Base-by-base conservation (phyloP, 2,797 vertebrate genomes). In the Denticeps clupeoides region DNA sequence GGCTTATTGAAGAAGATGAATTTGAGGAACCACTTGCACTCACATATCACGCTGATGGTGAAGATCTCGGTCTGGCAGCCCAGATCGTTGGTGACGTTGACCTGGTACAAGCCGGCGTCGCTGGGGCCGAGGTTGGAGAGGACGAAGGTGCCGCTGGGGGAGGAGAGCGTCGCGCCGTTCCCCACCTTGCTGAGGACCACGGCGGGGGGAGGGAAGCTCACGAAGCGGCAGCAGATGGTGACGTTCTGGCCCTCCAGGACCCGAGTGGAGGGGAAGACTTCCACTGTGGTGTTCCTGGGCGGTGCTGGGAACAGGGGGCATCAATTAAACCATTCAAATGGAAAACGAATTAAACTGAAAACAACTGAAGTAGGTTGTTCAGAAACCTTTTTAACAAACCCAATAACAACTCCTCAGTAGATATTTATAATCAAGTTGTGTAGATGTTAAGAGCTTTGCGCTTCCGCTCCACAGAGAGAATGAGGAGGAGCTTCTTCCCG, bases 181-280 rank as follows among this genome's bases (percentile, higher is more conserved):
- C 56, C 59, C 53, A 73, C 27, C 56, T 81, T 86, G 70, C 66
- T 80, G 59, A 89, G 67, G 15, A 71, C 52, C 23, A 77, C 63
- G 1, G 66, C 58, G 13, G 82, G 63, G 1, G 64, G 67, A 0
- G 69, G 72, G 41, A 71, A 80, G 65, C 76, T 86, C 52, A 75
- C 58, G 1, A 57, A 75, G 10, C 51, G 70, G 63, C 74, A 82
- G 41, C 48, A 73, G 41, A 83, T 68, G 1, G 69, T 83, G 62
- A 82, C 35, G 25, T 79, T 86, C 63, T 81, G 73, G 43, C 82
- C 74, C 69, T 84, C 75, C 53, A 65, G 70, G 51, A 82, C 71
- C 55, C 70, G 69, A 13, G 72, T 46, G 32, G 75, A 80, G 3
- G 79, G 78, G 29, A 73, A 45, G 9, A 83, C 60, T 29, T 60